Percentiles rank a stretch among this genome's conserved stretches.
These are phyloP conservation scores for Pholis gunnellus DNA, from an alignment of 2,113 vertebrate genomes.

Conservation along the genomic window DNA sequence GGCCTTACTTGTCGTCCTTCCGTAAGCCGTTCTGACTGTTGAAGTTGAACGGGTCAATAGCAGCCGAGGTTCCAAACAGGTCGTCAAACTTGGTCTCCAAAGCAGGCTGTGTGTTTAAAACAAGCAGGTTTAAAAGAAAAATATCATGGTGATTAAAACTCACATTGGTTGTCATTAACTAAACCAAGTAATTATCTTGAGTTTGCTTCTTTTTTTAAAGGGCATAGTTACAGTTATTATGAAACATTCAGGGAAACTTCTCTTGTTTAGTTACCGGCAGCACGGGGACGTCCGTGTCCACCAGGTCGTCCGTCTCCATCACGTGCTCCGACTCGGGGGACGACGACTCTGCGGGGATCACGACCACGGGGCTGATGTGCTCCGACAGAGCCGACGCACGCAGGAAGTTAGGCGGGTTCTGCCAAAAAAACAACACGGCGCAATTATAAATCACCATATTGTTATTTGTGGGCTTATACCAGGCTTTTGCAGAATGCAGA, in stretches of 20 bases:
- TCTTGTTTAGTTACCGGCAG: conserved; percentile 83
- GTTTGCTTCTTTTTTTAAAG: background rate
- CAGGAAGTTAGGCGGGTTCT: conserved; percentile 98
- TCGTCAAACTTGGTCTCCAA: conserved; percentile 95
- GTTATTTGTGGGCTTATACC: background rate
- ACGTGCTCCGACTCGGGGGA: conserved; percentile 94
- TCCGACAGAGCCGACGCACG: conserved; percentile 95
- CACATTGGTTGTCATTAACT: background rate
- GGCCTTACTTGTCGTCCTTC: conserved; percentile 92
- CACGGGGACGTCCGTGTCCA: conserved; percentile 89
- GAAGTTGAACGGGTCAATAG: conserved; percentile 95
- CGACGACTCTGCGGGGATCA: conserved; percentile 92
- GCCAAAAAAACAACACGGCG: conserved; percentile 23
- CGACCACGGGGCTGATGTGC: conserved; percentile 98
- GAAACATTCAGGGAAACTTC: conserved; percentile 10
- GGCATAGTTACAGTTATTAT: background rate
- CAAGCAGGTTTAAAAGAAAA: background rate
- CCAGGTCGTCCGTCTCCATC: conserved; percentile 91
- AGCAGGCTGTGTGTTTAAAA: conserved; percentile 79
- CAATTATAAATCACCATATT: background rate
- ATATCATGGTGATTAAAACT: background rate
- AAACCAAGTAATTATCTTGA: background rate
- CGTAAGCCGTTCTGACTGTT: conserved; percentile 94
- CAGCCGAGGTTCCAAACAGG: conserved; percentile 92
- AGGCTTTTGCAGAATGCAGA: background rate